phyloP scores from a whole-genome alignment of 2,113 vertebrate genomes.

The Nothocercus nigrocapillus region DNA sequence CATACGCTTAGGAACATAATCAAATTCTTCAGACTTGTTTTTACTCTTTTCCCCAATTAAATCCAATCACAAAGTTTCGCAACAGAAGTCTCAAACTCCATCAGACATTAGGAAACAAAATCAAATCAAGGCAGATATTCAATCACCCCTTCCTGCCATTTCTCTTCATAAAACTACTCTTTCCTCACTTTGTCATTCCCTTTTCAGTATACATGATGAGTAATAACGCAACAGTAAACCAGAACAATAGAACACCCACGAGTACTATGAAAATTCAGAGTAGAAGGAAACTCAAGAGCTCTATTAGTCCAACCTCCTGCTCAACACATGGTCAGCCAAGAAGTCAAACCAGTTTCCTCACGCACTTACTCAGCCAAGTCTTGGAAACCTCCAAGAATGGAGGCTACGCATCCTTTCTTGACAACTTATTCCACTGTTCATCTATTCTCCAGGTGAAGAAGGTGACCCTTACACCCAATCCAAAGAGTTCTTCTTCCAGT shows the following conservation, averaged over 20 bases:
- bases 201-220: not conserved
- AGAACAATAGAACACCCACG: not conserved
- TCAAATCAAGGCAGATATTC: not conserved
- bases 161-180: not conserved
- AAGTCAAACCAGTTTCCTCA: not conserved
- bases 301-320: not conserved
- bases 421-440: not conserved
- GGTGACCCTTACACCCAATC: not conserved
- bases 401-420: not conserved
- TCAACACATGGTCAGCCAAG: not conserved
- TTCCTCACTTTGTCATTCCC: not conserved
- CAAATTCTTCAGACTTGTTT: not conserved
- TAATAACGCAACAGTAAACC: not conserved
- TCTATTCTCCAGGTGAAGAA: too few species aligned
- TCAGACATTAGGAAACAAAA: not conserved
- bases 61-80: not conserved
- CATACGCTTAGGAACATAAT: not conserved
- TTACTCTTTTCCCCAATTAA: not conserved
- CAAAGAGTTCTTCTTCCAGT: not conserved
- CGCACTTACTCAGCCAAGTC: not conserved
- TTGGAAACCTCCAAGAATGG: not conserved
- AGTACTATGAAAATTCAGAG: not conserved
- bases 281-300: not conserved
- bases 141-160: not conserved
- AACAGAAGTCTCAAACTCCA: not conserved